These are phyloP conservation scores for Phasianus colchicus DNA, from an alignment of 2,113 vertebrate genomes.

Conservation along the genomic window DNA sequence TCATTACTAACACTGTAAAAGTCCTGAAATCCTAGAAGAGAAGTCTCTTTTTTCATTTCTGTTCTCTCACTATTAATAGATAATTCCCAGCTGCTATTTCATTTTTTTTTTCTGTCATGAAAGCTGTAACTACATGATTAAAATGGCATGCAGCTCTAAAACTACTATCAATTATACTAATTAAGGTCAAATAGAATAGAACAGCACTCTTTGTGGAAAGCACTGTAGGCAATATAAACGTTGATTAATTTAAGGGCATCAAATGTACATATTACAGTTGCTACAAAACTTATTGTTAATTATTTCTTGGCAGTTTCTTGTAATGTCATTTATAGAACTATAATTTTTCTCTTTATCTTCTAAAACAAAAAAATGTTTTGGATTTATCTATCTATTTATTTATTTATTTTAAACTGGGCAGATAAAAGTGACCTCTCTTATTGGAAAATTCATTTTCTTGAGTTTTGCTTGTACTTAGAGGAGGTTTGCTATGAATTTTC, in stretches of 20 bases:
- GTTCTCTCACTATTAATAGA: conserved; percentile 57
- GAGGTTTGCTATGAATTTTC: not conserved
- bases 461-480: not conserved
- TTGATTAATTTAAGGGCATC: conserved; percentile 64
- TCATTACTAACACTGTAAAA: conserved; percentile 20
- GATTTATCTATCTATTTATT: not conserved
- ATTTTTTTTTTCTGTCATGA: conserved; percentile 70
- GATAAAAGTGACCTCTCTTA: not conserved
- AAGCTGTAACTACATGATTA: conserved; percentile 71
- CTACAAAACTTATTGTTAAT: conserved; percentile 42
- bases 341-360: not conserved
- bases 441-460: not conserved
- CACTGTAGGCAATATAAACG: conserved; percentile 49
- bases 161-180: conserved; percentile 77
- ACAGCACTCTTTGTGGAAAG: conserved; percentile 55
- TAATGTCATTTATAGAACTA: not conserved
- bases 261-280: conserved; percentile 40
- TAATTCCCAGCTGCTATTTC: conserved; percentile 67
- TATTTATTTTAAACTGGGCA: not conserved
- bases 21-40: conserved; percentile 23
- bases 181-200: conserved; percentile 75
- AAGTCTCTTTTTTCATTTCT: conserved; percentile 55
- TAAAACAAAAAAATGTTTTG: not conserved
- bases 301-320: conserved; percentile 27
- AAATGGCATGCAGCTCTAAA: conserved; percentile 59